Conservation (phyloP, 2,888 invertebrate genomes). For the Lysandra coridon region DNA sequence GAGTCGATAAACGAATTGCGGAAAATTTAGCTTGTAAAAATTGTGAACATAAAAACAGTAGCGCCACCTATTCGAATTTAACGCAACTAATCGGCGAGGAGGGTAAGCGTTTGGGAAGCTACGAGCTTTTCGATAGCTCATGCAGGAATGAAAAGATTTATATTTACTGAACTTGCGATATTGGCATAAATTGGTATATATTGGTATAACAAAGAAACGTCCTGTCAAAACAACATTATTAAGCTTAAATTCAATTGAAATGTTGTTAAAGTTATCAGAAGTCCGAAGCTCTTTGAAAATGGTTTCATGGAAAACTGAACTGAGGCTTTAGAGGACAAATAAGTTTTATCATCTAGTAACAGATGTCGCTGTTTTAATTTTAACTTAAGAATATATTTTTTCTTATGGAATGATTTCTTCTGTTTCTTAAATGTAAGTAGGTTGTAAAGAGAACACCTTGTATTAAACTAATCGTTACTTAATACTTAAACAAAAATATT, state of each 20-base stretch:
- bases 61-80: neutral
- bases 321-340: conserved; percentile 12
- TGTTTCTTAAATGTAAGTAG: neutral
- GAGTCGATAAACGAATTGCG: too few relatives aligned
- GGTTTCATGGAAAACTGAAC: neutral
- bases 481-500: too few relatives aligned
- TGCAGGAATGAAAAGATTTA: neutral
- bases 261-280: neutral
- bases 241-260: neutral
- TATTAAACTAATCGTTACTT: neutral
- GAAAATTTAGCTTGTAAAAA: too few relatives aligned
- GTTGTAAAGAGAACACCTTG: neutral
- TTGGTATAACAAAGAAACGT: too few relatives aligned
- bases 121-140: neutral
- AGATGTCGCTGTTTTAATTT: conserved; percentile 1
- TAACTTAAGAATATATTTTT: neutral
- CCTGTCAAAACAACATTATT: too few relatives aligned
- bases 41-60: too few relatives aligned
- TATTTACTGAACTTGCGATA: too few relatives aligned
- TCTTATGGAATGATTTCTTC: too few relatives aligned
- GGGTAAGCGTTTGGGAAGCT: neutral
- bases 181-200: too few relatives aligned
- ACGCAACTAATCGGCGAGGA: neutral
- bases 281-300: neutral
- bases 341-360: neutral